These are phyloP conservation scores for Eudyptes chrysolophus DNA, from an alignment of 2,113 vertebrate species.

Conservation along the genomic window DNA sequence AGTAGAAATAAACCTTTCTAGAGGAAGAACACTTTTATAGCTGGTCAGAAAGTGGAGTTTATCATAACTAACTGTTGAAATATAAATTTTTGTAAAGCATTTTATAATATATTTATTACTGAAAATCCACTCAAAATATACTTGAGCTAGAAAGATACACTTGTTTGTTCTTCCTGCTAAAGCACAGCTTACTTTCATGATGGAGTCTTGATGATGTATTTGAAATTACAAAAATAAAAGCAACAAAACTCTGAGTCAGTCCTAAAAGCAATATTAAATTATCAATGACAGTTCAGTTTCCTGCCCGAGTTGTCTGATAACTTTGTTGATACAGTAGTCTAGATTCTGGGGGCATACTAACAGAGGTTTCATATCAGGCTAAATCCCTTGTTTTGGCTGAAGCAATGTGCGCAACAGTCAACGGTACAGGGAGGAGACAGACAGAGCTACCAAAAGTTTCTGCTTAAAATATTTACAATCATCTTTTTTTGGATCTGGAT, in stretches of 20 bases:
- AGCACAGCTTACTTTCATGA: neutral
- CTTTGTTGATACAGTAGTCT: neutral
- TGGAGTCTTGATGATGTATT: neutral
- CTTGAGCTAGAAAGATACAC: neutral
- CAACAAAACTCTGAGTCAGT: neutral
- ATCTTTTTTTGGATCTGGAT: neutral
- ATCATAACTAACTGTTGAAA: neutral
- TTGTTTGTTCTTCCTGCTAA: neutral
- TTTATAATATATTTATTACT: neutral
- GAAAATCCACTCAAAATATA: neutral
- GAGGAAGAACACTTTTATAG: neutral
- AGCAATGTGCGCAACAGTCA: neutral
- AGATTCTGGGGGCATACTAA: neutral
- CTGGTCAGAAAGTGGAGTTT: neutral
- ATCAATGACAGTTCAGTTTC: neutral
- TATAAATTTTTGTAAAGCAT: neutral
- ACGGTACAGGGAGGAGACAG: neutral
- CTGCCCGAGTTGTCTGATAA: neutral
- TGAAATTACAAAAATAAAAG: neutral
- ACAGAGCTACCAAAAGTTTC: neutral
- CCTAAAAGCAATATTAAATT: neutral
- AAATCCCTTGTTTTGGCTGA: neutral
- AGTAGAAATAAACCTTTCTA: neutral
- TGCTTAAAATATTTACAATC: neutral
- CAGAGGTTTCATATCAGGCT: neutral